Evolutionary conservation across 2,113 vertebrate genomes (phyloP).

Genomic region (Chloropsis hardwickii): DNA sequence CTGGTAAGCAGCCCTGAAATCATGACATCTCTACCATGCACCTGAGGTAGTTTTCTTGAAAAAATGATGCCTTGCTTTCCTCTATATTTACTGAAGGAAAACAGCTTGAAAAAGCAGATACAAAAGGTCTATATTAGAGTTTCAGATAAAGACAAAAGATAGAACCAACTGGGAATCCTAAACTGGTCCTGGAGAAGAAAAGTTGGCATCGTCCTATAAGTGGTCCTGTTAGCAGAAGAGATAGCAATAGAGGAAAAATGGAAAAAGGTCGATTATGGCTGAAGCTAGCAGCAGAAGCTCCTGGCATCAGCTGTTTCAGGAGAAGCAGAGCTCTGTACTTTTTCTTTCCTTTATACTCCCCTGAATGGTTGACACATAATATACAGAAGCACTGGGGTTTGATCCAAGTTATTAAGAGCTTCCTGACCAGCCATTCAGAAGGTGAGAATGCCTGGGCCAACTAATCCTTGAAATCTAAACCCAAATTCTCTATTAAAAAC

Average conservation of each 20-base stretch:
- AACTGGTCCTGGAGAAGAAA: not conserved
- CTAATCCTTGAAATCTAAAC: not conserved
- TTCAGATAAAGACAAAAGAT: not conserved
- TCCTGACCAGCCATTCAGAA: not conserved
- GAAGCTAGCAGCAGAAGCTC: not conserved
- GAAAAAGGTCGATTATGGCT: accelerated
- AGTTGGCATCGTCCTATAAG: not conserved
- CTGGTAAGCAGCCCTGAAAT: not conserved
- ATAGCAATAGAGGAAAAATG: not conserved
- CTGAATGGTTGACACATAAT: not conserved
- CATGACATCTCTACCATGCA: not conserved
- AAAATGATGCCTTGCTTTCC: not conserved
- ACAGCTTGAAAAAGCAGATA: not conserved
- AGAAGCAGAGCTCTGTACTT: not conserved
- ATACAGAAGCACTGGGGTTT: not conserved
- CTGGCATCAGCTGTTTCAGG: not conserved
- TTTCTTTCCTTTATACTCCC: not conserved
- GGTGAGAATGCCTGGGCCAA: not conserved
- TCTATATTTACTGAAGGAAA: not conserved
- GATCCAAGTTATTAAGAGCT: not conserved
- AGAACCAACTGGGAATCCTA: not conserved
- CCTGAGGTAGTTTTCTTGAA: not conserved
- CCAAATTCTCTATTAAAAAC: not conserved
- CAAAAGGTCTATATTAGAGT: not conserved
- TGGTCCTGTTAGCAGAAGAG: not conserved